These are phyloP conservation scores for Tangachromis dhanisi DNA, from an alignment of 2,113 vertebrate species.

Conservation along the genomic window DNA sequence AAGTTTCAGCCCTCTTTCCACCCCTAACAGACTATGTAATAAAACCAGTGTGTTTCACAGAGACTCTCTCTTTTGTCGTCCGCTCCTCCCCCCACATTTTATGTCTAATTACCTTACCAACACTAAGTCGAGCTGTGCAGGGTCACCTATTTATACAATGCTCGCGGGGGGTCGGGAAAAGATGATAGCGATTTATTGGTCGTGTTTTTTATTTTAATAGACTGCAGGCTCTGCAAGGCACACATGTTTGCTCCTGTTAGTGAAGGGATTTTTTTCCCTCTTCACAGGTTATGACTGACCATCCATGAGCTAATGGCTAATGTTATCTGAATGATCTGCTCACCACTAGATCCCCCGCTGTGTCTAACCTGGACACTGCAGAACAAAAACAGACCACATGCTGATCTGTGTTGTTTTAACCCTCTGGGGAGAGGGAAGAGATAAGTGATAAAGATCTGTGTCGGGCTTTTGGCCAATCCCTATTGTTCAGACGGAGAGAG, in stretches of 20 bases:
- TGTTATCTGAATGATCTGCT: conserved; percentile 53
- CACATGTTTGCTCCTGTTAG: conserved; percentile 13
- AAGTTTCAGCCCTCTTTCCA: conserved; percentile 18
- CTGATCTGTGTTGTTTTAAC: conserved; percentile 70
- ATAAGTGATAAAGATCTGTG: conserved; percentile 65
- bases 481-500: conserved; percentile 16
- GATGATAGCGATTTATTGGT: conserved; percentile 46
- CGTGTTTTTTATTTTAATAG: conserved; percentile 49
- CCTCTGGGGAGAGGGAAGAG: conserved; percentile 60
- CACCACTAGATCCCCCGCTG: conserved; percentile 45
- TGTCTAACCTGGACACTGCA: conserved; percentile 20
- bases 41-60: conserved; percentile 29
- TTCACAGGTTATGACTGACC: conserved; percentile 8
- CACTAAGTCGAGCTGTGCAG: conserved; percentile 13
- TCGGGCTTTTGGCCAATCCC: conserved; percentile 21
- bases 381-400: conserved; percentile 61
- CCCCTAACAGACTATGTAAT: conserved; percentile 36
- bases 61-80: neutral
- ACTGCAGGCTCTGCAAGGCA: conserved; percentile 41
- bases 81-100: neutral
- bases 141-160: conserved; percentile 31
- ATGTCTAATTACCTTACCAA: neutral
- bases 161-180: conserved; percentile 25
- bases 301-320: conserved; percentile 25
- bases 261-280: neutral